phyloP scores from a whole-genome alignment of 1,140 invertebrate species.

The Bemisia tabaci region DNA sequence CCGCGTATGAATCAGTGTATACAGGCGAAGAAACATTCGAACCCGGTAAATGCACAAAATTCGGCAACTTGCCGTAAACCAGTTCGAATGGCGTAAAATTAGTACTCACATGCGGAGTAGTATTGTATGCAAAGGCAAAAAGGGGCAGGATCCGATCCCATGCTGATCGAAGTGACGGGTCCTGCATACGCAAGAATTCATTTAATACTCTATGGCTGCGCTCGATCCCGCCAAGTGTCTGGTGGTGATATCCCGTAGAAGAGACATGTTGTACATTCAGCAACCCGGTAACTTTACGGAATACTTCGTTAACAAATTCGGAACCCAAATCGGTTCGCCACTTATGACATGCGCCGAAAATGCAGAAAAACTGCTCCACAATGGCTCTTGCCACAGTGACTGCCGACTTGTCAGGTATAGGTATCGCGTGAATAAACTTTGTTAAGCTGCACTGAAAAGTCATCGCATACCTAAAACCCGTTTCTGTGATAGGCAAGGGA shows the following conservation, averaged over 20 bases:
- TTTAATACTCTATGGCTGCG: slow-evolving; percentile 27
- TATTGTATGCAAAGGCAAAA: background rate
- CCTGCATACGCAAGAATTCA: slow-evolving; percentile 28
- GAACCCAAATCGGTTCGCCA: slow-evolving; percentile 14
- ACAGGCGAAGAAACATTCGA: no score
- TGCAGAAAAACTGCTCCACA: slow-evolving; percentile 10
- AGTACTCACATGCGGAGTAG: no score
- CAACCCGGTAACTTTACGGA: slow-evolving; percentile 23
- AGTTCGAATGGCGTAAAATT: no score
- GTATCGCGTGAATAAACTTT: slow-evolving; percentile 26
- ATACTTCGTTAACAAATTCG: slow-evolving; percentile 19
- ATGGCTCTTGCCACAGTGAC: slow-evolving; percentile 22
- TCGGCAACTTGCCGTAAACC: no score
- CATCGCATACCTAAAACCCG: slow-evolving; percentile 25
- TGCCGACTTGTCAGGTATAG: slow-evolving; percentile 21
- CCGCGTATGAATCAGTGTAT: no score
- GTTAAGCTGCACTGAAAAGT: slow-evolving; percentile 27
- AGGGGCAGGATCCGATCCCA: background rate
- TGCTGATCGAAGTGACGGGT: background rate
- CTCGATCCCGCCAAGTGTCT: slow-evolving; percentile 28
- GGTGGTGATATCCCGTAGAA: slow-evolving; percentile 22
- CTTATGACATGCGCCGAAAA: slow-evolving; percentile 11
- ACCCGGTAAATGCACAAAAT: no score
- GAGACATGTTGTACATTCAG: slow-evolving; percentile 23
- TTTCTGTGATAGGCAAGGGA: slow-evolving; percentile 23